Conservation (phyloP, 1,140 invertebrate species). For the Brachionus manjavacas region DNA sequence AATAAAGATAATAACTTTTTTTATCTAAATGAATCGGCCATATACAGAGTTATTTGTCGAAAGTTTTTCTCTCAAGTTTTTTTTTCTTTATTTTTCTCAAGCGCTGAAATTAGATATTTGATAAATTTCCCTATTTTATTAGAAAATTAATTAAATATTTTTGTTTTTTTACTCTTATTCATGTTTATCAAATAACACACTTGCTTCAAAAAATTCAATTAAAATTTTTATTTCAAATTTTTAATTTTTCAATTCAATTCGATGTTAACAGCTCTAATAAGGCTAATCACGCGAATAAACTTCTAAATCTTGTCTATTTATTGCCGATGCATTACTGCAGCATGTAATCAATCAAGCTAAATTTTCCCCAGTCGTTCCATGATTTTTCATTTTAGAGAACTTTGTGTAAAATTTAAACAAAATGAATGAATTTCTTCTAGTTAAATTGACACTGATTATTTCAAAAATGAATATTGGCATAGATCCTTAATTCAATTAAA, state of each 20-base stretch:
- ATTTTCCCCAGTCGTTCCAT: neutral
- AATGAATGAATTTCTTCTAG: neutral
- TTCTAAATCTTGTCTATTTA: neutral
- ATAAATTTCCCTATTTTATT: neutral
- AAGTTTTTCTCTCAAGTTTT: neutral
- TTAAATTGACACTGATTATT: neutral
- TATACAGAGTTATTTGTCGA: neutral
- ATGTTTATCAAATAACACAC: neutral
- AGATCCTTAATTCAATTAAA: neutral
- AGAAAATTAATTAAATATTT: conserved; percentile 16
- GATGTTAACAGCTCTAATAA: neutral
- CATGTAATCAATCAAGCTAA: neutral
- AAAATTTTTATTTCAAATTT: neutral
- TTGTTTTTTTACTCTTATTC: neutral
- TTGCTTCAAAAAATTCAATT: neutral
- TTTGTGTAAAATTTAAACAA: neutral
- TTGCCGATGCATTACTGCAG: neutral
- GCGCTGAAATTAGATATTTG: neutral
- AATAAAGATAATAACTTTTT: conserved; percentile 1
- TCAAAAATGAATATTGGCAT: neutral
- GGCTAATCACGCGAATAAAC: neutral
- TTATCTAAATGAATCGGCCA: neutral
- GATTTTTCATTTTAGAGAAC: neutral
- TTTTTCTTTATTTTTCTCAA: neutral
- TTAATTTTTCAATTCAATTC: neutral